Evolutionary conservation across 2,888 invertebrate genomes (phyloP), one percentile per base, ranked within the genome.

Genomic region (Nasonia oneida): DNA sequence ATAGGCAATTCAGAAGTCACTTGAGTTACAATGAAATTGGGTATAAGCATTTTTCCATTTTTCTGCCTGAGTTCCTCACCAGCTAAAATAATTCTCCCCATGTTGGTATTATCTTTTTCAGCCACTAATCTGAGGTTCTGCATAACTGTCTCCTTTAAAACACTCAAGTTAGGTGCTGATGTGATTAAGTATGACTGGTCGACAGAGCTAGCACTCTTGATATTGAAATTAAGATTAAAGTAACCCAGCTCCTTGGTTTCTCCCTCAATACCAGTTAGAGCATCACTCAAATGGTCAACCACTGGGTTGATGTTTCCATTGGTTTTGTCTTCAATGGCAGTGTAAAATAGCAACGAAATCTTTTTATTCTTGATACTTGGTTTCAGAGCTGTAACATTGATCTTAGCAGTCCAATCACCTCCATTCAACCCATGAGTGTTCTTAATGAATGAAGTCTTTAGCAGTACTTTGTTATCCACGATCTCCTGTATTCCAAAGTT

Each of bases 401-500:
- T 95, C 88, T 98, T 95, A 0, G 97, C 97, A 0, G 98, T 98
- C 99, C 99, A 99, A 90, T 98, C 98, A 0, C 98, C 98, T 1
- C 98, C 98, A 91, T 96, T 95, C 53, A 95, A 94, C 0, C 97
- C 98, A 1, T 97, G 97, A 0, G 95, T 94, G 78, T 96, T 95
- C 94, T 99, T 99, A 0, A 99, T 96, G 93, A 98, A 99, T 0
- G 97, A 97, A 0, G 99, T 99, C 85, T 95, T 95, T 10, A 99
- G 93, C 23, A 95, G 94, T 89, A 97, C 96, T 0, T 96, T 96
- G 0, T 96, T 95, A 91, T 99, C 99, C 2, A 95, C 94, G 82
- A 99, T 97, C 90, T 97, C 95, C 93, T 99, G 99, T 57, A 97
- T 94, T 0, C 99, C 99, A 94, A 99, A 99, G 10, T 96, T 96